phyloP scores from a whole-genome alignment of 2,113 vertebrate species.

The Percina caprodes region DNA sequence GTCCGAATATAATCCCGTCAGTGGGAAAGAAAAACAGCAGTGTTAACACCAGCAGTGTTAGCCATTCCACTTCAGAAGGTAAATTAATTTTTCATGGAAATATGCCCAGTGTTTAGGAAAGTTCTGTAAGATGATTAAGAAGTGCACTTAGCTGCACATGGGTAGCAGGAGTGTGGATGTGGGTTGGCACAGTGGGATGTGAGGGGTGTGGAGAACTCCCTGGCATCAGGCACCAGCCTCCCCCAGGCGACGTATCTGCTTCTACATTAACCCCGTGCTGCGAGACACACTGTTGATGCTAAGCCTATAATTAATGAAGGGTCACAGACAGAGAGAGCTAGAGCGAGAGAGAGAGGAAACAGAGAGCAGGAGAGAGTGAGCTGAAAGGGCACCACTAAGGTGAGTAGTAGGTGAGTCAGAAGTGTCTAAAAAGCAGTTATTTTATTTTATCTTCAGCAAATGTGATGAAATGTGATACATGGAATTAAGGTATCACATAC shows the following conservation, averaged over 20 bases:
- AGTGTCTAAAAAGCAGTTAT: neutral
- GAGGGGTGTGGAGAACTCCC: slow-evolving; percentile 39
- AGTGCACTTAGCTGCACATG: slow-evolving; percentile 51
- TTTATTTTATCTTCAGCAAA: neutral
- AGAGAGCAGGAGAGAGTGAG: slow-evolving; percentile 6
- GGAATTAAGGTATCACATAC: neutral
- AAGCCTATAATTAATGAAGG: slow-evolving; percentile 76
- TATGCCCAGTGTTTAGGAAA: slow-evolving; percentile 49
- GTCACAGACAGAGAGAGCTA: slow-evolving; percentile 3
- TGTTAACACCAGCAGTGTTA: slow-evolving; percentile 5
- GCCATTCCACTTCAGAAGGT: slow-evolving; percentile 35
- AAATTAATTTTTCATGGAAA: slow-evolving; percentile 63
- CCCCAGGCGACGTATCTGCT: slow-evolving; percentile 63
- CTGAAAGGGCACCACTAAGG: neutral
- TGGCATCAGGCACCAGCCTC: slow-evolving; percentile 60
- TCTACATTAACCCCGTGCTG: slow-evolving; percentile 80
- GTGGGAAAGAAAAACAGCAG: slow-evolving; percentile 20
- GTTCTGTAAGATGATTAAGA: slow-evolving; percentile 71
- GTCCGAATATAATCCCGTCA: slow-evolving; percentile 12
- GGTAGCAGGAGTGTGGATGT: slow-evolving; percentile 39
- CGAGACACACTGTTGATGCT: slow-evolving; percentile 68
- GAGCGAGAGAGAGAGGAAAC: neutral
- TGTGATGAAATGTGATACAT: neutral
- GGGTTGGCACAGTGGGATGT: slow-evolving; percentile 49
- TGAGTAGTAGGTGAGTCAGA: neutral